phyloP scores from a whole-genome alignment of 2,797 vertebrate genomes.

The Heliangelus exortis region DNA sequence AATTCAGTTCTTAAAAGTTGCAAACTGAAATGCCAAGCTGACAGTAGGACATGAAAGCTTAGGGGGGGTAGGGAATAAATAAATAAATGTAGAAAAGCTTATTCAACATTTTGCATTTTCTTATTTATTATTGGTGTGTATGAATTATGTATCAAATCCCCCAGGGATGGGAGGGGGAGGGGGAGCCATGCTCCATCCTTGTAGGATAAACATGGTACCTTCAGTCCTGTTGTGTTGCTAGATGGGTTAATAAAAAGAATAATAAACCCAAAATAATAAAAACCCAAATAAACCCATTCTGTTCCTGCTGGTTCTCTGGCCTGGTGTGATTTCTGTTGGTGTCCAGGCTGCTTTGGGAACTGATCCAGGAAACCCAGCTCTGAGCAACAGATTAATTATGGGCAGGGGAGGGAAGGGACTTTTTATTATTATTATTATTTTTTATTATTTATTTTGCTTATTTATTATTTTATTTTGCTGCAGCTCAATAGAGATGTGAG shows the following conservation, averaged over 20 bases:
- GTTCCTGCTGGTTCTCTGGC: not conserved
- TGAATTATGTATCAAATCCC: not conserved
- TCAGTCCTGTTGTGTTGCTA: not conserved
- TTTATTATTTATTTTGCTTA: no score
- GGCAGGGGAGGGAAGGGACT: not conserved
- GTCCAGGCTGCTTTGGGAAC: not conserved
- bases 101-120: not conserved
- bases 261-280: no score
- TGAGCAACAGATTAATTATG: not conserved
- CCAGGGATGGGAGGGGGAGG: not conserved
- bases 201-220: not conserved
- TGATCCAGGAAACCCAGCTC: not conserved
- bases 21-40: not conserved
- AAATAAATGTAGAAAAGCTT: not conserved
- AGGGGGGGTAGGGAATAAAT: not conserved
- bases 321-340: rapidly evolving
- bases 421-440: no score
- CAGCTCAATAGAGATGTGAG: not conserved
- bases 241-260: not conserved
- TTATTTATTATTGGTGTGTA: not conserved
- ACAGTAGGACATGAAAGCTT: not conserved
- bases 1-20: not conserved
- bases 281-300: not conserved
- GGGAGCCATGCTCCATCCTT: not conserved
- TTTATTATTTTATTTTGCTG: not conserved